A percentile compares a stretch with the other conserved stretches of the same genome.
Evolutionary conservation across 2,113 vertebrate genomes (phyloP).

Genomic region (Siphamia tubifer): DNA sequence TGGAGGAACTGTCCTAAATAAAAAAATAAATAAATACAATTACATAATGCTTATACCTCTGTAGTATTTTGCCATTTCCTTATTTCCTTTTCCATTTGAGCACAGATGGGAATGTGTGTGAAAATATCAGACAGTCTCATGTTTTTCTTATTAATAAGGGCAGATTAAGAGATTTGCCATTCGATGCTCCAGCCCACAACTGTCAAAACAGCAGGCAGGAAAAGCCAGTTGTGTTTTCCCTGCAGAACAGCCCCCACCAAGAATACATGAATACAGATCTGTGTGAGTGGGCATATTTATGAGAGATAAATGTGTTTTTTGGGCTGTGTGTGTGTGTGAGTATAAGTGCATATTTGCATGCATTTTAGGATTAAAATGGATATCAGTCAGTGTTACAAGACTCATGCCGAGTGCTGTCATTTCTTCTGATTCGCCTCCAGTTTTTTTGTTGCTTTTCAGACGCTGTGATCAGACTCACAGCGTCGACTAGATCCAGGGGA

Average conservation of each 20-base stretch:
- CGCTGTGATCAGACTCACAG: not conserved
- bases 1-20: too few species aligned
- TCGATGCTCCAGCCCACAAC: constrained; percentile 71
- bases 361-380: constrained; percentile 50
- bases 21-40: too few species aligned
- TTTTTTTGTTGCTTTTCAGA: constrained; percentile 18
- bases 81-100: constrained; percentile 7
- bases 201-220: constrained; percentile 76
- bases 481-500: not conserved
- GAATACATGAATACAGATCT: constrained; percentile 64
- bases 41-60: constrained; percentile 23
- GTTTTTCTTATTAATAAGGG: constrained; percentile 76
- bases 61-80: constrained; percentile 17
- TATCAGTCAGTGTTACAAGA: constrained; percentile 16
- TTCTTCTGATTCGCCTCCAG: constrained; percentile 15
- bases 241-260: constrained; percentile 36
- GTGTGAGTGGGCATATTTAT: constrained; percentile 76
- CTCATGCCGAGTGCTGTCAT: not conserved
- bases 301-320: constrained; percentile 56
- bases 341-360: constrained; percentile 32
- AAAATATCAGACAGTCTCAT: constrained; percentile 60
- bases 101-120: constrained; percentile 59
- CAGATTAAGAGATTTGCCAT: constrained; percentile 80
- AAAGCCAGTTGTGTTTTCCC: constrained; percentile 37
- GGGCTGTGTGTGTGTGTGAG: not conserved